Percentiles rank a stretch among this genome's conserved stretches.
Evolutionary conservation across 1,140 invertebrate species (phyloP).

Genomic region (Zaprionus capensis): DNA sequence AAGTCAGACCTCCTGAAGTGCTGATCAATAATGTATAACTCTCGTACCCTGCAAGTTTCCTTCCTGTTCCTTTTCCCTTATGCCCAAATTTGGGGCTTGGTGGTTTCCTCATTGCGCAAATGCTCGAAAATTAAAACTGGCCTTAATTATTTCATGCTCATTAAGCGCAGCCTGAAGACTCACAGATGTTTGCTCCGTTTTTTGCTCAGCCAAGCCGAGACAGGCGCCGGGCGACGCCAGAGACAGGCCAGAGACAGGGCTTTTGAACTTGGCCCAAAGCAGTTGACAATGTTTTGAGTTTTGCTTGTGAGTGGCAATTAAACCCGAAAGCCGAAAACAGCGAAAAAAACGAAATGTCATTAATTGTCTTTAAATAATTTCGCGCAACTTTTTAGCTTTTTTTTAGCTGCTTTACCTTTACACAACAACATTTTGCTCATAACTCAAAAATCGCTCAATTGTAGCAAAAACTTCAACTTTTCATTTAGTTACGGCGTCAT

Average conservation of each 20-base stretch:
- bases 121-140: constrained; percentile 67
- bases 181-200: constrained; percentile 49
- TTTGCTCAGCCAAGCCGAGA: constrained; percentile 14
- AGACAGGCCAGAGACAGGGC: constrained; percentile 23
- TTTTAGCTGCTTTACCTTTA: constrained; percentile 12
- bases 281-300: constrained; percentile 59
- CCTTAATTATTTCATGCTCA: constrained; percentile 81
- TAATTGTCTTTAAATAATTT: constrained; percentile 76
- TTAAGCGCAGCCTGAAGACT: constrained; percentile 54
- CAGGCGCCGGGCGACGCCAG: constrained; percentile 45
- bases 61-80: constrained; percentile 21
- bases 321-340: constrained; percentile 49
- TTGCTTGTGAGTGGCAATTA: constrained; percentile 50
- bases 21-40: background rate
- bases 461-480: constrained; percentile 49
- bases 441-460: constrained; percentile 73
- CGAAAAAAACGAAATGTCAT: constrained; percentile 68
- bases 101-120: constrained; percentile 57
- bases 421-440: constrained; percentile 51
- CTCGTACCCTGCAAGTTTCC: background rate
- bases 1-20: background rate
- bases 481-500: constrained; percentile 31
- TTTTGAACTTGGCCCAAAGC: constrained; percentile 64
- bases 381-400: constrained; percentile 19
- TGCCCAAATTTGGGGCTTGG: constrained; percentile 25